Evolutionary conservation across 2,888 invertebrate species (phyloP), one percentile per base, ranked within the genome.

Genomic region (Mamestra brassicae): DNA sequence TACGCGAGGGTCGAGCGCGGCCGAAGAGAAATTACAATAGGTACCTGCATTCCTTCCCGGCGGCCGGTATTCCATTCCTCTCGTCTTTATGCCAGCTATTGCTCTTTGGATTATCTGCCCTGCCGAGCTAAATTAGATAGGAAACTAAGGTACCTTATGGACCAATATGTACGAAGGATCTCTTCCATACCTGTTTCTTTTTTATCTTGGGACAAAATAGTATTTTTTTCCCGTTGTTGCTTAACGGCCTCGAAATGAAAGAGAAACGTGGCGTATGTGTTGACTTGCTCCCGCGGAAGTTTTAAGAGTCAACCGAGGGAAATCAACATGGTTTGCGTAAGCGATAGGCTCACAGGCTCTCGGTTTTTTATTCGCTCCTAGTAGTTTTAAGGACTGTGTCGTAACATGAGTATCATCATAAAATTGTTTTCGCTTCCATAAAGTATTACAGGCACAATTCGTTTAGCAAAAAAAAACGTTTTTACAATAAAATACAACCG

Each of bases 31-130:
- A 88, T 88, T 88, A 88, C 87, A 88, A 85, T 85, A 74, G 83
- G 84, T 86, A 86, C 87, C 85, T 83, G 88, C 87, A 87, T 87
- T 80, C 87, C 87, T 82, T 61, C 72, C 69, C 50, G 65, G 78
- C 77, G 76, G 86, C 60, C 70, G 86, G 86, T 87, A 88, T 88
- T 88, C 79, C 88, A 85, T 84, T 79, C 85, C 87, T 85, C 87
- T 86, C 86, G 86, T 82, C 88, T 88, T 87, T 86, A 87, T 83
- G 80, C 87, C 85, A 82, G 80, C 85, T 88, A 83, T 86, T 88
- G 88, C 87, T 85, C 83, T 86, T 86, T 79, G 79, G 77, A 86
- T 87, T 87, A 87, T 88, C 81, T 85, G 83, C 69, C 77, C 78
- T 81, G 66, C 75, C 65, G 54, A 78, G 78, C 75, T 85, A 83